These are phyloP conservation scores for Drosophila pseudoananassae DNA, from an alignment of 1,140 invertebrate species.

Conservation along the genomic window DNA sequence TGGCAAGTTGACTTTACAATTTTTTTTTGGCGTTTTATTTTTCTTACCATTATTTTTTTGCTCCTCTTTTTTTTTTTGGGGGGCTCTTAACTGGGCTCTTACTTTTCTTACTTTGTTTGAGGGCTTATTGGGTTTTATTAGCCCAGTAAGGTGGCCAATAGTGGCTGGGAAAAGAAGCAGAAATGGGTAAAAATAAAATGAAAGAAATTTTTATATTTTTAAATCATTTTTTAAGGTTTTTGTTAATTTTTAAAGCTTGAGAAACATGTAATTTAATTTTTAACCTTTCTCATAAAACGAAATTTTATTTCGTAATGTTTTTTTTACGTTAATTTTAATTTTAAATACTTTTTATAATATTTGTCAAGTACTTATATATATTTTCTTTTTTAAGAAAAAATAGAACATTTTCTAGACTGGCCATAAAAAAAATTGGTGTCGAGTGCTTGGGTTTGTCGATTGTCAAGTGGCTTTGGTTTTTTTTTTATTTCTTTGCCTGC, in stretches of 20 bases:
- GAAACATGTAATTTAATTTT: too few relatives aligned
- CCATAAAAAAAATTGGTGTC: conserved; percentile 43
- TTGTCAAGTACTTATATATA: too few relatives aligned
- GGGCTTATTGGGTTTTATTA: conserved; percentile 24
- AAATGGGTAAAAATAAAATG: neutral
- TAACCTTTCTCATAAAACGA: too few relatives aligned
- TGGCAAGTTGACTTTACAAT: conserved; percentile 38
- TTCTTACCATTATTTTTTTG: neutral
- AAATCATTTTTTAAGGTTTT: neutral
- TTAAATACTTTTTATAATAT: too few relatives aligned
- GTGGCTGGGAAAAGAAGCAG: conserved; percentile 7
- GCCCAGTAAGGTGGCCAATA: neutral
- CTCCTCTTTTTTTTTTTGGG: too few relatives aligned
- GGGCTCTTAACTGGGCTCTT: too few relatives aligned
- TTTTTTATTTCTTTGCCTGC: neutral
- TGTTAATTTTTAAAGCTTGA: too few relatives aligned
- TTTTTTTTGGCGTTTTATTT: conserved; percentile 14
- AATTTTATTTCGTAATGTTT: too few relatives aligned
- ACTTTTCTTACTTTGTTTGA: conserved; percentile 17
- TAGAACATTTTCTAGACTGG: conserved; percentile 20
- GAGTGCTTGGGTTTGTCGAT: conserved; percentile 46
- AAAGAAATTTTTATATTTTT: neutral
- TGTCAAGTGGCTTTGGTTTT: conserved; percentile 22
- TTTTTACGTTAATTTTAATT: too few relatives aligned
- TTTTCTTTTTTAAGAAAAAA: too few relatives aligned